Percentiles rank a stretch among this genome's conserved stretches.
phyloP scores from a whole-genome alignment of 2,113 vertebrate species.

The Taxidea taxus region DNA sequence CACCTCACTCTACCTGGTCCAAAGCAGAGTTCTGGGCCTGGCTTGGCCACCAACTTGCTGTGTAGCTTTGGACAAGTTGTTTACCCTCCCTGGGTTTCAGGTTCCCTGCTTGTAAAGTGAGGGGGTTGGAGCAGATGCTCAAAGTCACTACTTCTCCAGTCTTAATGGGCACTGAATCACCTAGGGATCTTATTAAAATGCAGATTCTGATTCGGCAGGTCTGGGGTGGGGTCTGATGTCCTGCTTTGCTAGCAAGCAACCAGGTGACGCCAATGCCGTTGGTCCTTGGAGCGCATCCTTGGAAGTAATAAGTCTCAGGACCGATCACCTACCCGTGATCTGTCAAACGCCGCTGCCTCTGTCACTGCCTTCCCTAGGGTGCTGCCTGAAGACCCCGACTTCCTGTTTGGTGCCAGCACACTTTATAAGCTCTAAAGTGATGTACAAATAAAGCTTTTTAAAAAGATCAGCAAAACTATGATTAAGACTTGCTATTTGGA shows the following conservation, averaged over 20 bases:
- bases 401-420: not conserved
- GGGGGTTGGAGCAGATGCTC: not conserved
- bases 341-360: not conserved
- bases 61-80: not conserved
- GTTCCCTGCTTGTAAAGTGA: not conserved
- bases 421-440: not conserved
- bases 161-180: not conserved
- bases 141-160: not conserved
- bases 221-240: not conserved
- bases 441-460: not conserved
- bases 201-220: not conserved
- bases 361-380: fast-evolving
- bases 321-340: fast-evolving
- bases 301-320: not conserved
- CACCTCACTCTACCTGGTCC: not conserved
- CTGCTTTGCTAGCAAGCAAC: not conserved
- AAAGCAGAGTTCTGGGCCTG: not conserved
- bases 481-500: not conserved
- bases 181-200: not conserved
- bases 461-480: not conserved
- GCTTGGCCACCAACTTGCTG: not conserved
- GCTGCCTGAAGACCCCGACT: not conserved
- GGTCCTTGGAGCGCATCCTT: not conserved
- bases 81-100: not conserved
- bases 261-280: fast-evolving